Percentiles rank a stretch among this genome's conserved stretches.
These are phyloP conservation scores for Tragelaphus oryx DNA, from an alignment of 2,797 vertebrate species.

Conservation along the genomic window DNA sequence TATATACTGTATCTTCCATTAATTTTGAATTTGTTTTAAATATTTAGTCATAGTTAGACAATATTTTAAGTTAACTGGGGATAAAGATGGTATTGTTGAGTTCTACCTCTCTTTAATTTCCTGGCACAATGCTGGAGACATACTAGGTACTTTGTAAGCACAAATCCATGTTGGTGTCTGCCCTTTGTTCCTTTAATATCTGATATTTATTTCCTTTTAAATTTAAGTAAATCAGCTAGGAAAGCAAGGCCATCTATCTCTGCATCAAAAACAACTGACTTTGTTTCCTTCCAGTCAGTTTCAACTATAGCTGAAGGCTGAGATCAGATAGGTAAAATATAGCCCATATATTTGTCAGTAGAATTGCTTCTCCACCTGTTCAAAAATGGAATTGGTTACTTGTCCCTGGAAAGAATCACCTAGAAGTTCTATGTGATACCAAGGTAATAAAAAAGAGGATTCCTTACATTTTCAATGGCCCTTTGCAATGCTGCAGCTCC, in stretches of 20 bases:
- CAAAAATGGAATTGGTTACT: not conserved
- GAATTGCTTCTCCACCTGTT: not conserved
- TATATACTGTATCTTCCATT: not conserved
- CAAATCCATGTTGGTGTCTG: not conserved
- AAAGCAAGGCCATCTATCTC: not conserved
- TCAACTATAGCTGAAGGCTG: not conserved
- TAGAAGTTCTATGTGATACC: not conserved
- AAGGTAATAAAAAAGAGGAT: not conserved
- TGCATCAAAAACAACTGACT: not conserved
- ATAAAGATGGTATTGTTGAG: not conserved
- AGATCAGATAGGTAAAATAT: not conserved
- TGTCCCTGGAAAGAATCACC: not conserved
- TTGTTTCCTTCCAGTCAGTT: not conserved
- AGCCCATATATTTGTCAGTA: not conserved
- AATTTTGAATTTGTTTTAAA: not conserved
- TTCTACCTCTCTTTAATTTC: not conserved
- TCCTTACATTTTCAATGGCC: not conserved
- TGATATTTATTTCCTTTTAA: slow-evolving; percentile 16
- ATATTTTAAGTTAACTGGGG: not conserved
- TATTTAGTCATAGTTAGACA: not conserved
- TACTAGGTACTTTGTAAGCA: not conserved
- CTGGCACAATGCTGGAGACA: not conserved
- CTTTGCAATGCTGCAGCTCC: not conserved
- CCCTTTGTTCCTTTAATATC: not conserved
- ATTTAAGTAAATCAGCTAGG: not conserved